These are phyloP conservation scores for Metallyticus violacea DNA, from an alignment of 2,888 invertebrate species.

Conservation along the genomic window DNA sequence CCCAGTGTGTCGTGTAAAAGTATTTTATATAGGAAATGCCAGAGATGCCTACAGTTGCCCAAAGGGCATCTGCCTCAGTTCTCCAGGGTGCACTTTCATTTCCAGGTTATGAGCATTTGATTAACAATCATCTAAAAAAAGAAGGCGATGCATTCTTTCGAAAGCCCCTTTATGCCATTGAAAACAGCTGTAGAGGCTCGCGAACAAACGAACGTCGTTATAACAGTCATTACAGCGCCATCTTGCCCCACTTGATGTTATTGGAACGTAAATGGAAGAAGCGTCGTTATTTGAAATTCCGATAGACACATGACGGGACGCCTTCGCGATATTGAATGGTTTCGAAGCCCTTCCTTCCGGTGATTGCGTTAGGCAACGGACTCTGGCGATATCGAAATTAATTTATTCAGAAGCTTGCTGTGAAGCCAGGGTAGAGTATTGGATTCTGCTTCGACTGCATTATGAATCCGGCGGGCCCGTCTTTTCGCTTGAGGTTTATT, in stretches of 20 bases:
- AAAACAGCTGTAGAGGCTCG: no score
- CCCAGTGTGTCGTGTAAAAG: no score
- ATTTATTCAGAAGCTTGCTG: neutral
- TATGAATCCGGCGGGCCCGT: neutral
- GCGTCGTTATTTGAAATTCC: neutral
- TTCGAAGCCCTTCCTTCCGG: neutral
- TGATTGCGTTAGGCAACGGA: neutral
- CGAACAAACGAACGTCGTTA: no score
- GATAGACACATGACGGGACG: neutral
- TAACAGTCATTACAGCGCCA: no score
- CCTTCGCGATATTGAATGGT: neutral
- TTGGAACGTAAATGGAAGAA: neutral
- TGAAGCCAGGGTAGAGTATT: neutral
- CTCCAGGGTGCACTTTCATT: no score
- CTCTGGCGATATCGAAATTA: neutral
- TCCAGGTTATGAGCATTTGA: no score
- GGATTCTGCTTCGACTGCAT: neutral
- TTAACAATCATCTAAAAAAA: no score
- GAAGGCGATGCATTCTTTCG: no score
- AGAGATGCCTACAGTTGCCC: no score
- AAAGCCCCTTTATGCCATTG: no score
- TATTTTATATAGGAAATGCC: no score
- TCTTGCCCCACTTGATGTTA: neutral
- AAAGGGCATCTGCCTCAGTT: no score
- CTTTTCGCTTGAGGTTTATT: neutral